Evolutionary conservation across 2,888 invertebrate species (phyloP).

Genomic region (Sphaerophoria taeniata): DNA sequence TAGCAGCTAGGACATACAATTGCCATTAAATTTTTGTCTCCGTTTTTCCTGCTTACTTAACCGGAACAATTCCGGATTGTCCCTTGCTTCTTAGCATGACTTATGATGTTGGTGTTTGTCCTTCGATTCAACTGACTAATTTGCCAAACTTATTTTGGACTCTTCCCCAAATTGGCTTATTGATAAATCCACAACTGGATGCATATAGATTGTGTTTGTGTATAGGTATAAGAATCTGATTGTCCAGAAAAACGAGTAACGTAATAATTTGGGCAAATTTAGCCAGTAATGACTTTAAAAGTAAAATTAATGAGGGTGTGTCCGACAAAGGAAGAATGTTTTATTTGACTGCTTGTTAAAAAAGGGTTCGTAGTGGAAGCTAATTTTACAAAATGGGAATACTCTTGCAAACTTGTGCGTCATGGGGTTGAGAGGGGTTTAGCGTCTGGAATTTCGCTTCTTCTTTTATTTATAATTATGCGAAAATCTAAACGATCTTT

Average conservation of each 20-base stretch:
- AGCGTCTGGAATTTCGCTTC: conserved; percentile 12
- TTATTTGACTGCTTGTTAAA: conserved; percentile 38
- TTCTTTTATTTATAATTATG: neutral
- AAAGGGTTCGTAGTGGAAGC: conserved; percentile 71
- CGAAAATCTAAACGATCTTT: neutral
- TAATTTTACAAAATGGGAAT: conserved; percentile 71
- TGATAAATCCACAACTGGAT: conserved; percentile 75
- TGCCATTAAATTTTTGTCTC: neutral
- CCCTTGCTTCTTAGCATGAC: conserved; percentile 13
- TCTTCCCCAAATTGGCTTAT: conserved; percentile 69
- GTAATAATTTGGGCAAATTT: conserved; percentile 83
- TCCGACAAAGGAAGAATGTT: conserved; percentile 34
- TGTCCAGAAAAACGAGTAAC: conserved; percentile 75
- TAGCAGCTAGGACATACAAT: too few relatives aligned
- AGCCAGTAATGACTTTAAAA: conserved; percentile 83
- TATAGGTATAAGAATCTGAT: conserved; percentile 22
- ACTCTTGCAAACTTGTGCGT: conserved; percentile 51
- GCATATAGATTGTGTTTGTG: neutral
- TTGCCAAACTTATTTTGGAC: conserved; percentile 79
- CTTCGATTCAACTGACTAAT: conserved; percentile 78
- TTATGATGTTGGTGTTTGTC: conserved; percentile 47
- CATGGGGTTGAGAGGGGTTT: neutral
- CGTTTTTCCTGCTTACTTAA: conserved; percentile 11
- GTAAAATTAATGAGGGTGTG: conserved; percentile 83
- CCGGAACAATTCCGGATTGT: neutral